A percentile compares a stretch with the other conserved stretches of the same genome.
These are phyloP conservation scores for Drosophila yooni DNA, from an alignment of 2,888 invertebrate species.

Conservation along the genomic window DNA sequence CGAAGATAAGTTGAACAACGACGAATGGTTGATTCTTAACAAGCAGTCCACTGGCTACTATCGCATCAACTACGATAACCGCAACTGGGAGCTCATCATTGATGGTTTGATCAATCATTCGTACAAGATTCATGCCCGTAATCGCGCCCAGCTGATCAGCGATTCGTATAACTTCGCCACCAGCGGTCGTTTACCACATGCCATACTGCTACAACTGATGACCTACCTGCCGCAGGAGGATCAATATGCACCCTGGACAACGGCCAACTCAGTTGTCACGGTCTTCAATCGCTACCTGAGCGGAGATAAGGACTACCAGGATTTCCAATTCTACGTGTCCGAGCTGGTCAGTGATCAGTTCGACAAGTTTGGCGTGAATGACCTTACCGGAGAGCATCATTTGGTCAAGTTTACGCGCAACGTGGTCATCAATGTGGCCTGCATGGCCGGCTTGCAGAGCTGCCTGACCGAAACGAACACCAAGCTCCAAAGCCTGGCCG, in stretches of 20 bases:
- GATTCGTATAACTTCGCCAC: constrained; percentile 87
- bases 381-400: constrained; percentile 77
- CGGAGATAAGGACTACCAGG: constrained; percentile 66
- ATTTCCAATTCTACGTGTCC: constrained; percentile 70
- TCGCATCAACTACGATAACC: constrained; percentile 89
- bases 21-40: constrained; percentile 83
- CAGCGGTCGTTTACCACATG: constrained; percentile 67
- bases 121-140: constrained; percentile 89
- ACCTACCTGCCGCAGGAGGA: constrained; percentile 81
- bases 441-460: constrained; percentile 72
- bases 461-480: constrained; percentile 79
- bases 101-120: constrained; percentile 87
- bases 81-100: constrained; percentile 89
- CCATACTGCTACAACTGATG: constrained; percentile 71
- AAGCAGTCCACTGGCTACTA: constrained; percentile 85
- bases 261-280: constrained; percentile 68
- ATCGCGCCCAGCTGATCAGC: constrained; percentile 94
- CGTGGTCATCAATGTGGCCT: constrained; percentile 81
- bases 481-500: constrained; percentile 67
- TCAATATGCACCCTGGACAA: constrained; percentile 83
- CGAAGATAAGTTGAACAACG: constrained; percentile 23
- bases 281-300: constrained; percentile 75
- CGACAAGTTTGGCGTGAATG: constrained; percentile 79
- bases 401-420: constrained; percentile 78
- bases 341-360: constrained; percentile 73